Base-by-base conservation (phyloP, 2,888 invertebrate genomes). In the Ectemnius cavifrons region DNA sequence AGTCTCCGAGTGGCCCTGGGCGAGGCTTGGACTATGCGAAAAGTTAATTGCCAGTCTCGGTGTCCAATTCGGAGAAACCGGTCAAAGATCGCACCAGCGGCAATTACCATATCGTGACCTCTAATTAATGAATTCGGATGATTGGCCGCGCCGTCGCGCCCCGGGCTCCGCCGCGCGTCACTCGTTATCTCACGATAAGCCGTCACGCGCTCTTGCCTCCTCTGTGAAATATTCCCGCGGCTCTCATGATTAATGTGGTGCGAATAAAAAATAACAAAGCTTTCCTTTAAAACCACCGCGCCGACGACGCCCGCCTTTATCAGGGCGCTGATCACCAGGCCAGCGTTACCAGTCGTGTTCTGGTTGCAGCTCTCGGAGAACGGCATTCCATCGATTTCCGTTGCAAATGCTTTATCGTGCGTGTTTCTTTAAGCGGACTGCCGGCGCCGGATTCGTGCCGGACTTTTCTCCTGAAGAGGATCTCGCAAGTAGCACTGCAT, bases 311-410 rank as follows among this genome's bases (percentile, higher is more conserved):
- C 16, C 52, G 52, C 75, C 77, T 87, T 80, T 80, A 87, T 87
- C 86, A 74, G 85, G 81, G 77, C 81, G 75, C 72, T 80, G 82
- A 87, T 87, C 87, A 80, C 73, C 11, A 4, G 8, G 83, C 80
- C 67, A 63, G 73, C 37, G 82, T 81, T 82, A 81, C 84, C 75
- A 83, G 82, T 75, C 72, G 75, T 68, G 77, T 74, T 67, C 75
- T 75, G 75, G 74, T 37, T 80, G 79, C 83, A 85, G 77, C 83
- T 37, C 37, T 80, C 76, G 84, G 83, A 79, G 80, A 85, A 85
- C 86, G 82, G 86, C 86, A 87, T 87, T 86, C 86, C 86, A 84
- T 79, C 79, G 82, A 78, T 85, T 86, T 85, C 79, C 81, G 79
- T 79, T 79, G 71, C 73, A 68, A 77, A 77, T 77, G 80, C 77